Conservation (phyloP, 1,140 invertebrate genomes). For the Drosophila setifemur region DNA sequence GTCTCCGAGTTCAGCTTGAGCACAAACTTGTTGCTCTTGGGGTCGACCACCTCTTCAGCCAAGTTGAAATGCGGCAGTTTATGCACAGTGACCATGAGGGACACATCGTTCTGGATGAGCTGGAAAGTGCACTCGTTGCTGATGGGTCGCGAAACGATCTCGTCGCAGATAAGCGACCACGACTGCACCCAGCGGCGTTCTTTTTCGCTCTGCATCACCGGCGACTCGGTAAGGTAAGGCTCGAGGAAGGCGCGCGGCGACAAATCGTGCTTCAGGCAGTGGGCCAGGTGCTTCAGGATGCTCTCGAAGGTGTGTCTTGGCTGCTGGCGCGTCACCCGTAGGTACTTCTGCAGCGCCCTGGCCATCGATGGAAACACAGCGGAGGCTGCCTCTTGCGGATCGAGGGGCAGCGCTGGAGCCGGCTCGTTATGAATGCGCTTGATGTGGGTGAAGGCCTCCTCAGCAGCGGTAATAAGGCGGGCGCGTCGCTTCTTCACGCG, state of each 20-base stretch:
- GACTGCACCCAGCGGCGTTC: slow-evolving; percentile 90
- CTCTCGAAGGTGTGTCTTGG: slow-evolving; percentile 96
- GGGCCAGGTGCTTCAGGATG: slow-evolving; percentile 92
- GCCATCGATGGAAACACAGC: slow-evolving; percentile 98
- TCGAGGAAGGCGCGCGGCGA: slow-evolving; percentile 97
- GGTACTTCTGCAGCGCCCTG: slow-evolving; percentile 96
- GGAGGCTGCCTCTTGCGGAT: slow-evolving; percentile 97
- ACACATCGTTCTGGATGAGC: slow-evolving; percentile 95
- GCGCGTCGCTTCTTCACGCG: slow-evolving; percentile 95
- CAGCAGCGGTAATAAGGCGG: slow-evolving; percentile 94
- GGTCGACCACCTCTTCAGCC: slow-evolving; percentile 97
- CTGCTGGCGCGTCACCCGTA: slow-evolving; percentile 97
- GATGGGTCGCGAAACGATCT: slow-evolving; percentile 92
- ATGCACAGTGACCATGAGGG: slow-evolving; percentile 92
- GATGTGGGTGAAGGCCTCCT: slow-evolving; percentile 98
- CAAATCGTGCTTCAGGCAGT: slow-evolving; percentile 95
- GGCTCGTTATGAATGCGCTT: slow-evolving; percentile 89
- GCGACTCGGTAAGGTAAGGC: slow-evolving; percentile 90
- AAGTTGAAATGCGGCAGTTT: slow-evolving; percentile 96
- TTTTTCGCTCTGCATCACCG: slow-evolving; percentile 91
- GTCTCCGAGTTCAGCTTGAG: slow-evolving; percentile 97
- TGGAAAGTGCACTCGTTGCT: slow-evolving; percentile 93
- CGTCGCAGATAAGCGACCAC: slow-evolving; percentile 97
- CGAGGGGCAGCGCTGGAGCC: slow-evolving; percentile 88
- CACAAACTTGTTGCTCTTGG: slow-evolving; percentile 96